Conservation (phyloP, 2,888 invertebrate species). For the Norana najaformis region DNA sequence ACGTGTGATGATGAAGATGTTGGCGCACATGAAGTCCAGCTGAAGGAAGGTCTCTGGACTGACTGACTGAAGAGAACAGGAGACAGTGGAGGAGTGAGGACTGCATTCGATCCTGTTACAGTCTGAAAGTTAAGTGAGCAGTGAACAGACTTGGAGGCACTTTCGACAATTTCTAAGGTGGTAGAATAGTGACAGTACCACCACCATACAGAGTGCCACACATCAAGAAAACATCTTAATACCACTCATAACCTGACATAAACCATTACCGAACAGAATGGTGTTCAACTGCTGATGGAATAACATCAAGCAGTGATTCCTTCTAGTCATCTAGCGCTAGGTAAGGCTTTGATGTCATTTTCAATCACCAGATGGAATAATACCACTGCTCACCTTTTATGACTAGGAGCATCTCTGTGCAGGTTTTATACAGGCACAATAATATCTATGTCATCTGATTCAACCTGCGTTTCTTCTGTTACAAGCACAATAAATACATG, state of each 20-base stretch:
- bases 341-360: too few species aligned
- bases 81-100: conserved; percentile 18
- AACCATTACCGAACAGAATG: too few species aligned
- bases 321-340: too few species aligned
- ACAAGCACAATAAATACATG: too few species aligned
- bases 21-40: neutral
- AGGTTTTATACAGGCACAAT: too few species aligned
- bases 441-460: too few species aligned
- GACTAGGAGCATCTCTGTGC: too few species aligned
- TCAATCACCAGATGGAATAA: too few species aligned
- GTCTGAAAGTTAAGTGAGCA: neutral
- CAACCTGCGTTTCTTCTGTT: too few species aligned
- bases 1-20: neutral
- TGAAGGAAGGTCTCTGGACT: neutral
- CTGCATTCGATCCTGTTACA: neutral
- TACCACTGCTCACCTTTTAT: too few species aligned
- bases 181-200: neutral
- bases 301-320: too few species aligned
- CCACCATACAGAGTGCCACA: neutral
- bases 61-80: neutral
- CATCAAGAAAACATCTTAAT: neutral
- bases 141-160: neutral
- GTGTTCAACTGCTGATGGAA: too few species aligned
- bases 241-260: neutral
- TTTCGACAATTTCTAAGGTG: neutral